phyloP scores from a whole-genome alignment of 2,888 invertebrate genomes.

The Euclidia mi region DNA sequence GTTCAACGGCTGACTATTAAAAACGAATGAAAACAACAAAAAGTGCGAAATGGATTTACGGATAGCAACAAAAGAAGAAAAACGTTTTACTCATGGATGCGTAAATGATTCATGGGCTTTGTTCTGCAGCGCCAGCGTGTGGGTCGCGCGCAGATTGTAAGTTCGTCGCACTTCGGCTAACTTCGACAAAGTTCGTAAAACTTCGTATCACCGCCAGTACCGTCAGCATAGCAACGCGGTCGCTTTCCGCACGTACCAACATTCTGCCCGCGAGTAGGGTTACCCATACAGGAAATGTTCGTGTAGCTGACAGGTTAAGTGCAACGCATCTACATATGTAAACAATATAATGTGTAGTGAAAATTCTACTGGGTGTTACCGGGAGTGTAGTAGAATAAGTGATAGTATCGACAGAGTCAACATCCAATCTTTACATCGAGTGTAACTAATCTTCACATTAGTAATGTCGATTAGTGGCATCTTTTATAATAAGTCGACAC shows the following conservation, averaged over 20 bases:
- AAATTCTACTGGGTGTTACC: no score
- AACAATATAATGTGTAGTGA: slow-evolving; percentile 15
- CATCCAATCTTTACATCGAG: no score
- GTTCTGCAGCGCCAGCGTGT: slow-evolving; percentile 47
- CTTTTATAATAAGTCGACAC: no score
- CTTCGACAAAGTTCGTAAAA: slow-evolving; percentile 24
- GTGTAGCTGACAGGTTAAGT: not conserved
- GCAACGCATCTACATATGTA: not conserved
- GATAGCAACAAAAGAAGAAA: slow-evolving; percentile 47
- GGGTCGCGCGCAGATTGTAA: slow-evolving; percentile 26
- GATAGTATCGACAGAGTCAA: no score
- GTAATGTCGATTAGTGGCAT: no score
- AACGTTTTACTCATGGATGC: slow-evolving; percentile 48
- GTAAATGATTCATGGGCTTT: slow-evolving; percentile 70
- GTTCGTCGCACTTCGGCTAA: slow-evolving; percentile 27
- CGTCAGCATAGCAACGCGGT: slow-evolving; percentile 67
- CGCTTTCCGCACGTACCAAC: slow-evolving; percentile 68
- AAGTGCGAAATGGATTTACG: slow-evolving; percentile 25
- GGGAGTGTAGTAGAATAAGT: no score
- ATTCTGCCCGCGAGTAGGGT: slow-evolving; percentile 42
- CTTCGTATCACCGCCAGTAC: no score
- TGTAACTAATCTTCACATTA: no score
- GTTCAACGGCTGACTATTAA: slow-evolving; percentile 38
- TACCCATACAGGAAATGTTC: slow-evolving; percentile 14
- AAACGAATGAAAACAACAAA: slow-evolving; percentile 32